A percentile compares a stretch with the other conserved stretches of the same genome.
Conservation (phyloP, 2,888 invertebrate species). For the Galerucella calmariensis region DNA sequence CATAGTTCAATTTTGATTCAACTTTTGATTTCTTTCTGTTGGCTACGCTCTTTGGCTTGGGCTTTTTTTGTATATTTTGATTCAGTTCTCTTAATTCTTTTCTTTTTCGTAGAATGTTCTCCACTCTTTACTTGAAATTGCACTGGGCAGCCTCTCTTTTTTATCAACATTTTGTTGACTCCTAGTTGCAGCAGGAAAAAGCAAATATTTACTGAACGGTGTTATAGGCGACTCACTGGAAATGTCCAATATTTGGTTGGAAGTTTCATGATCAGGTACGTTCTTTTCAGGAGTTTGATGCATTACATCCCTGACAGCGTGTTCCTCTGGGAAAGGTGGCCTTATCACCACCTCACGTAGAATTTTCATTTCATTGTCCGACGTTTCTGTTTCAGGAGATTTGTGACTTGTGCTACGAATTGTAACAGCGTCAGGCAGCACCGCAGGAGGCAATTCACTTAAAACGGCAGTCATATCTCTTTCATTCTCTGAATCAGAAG, state of each 20-base stretch:
- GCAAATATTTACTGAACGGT: too few relatives aligned
- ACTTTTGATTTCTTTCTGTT: too few relatives aligned
- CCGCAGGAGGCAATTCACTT: background rate
- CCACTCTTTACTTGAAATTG: too few relatives aligned
- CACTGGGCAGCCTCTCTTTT: too few relatives aligned
- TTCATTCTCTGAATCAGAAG: background rate
- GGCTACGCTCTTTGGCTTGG: too few relatives aligned
- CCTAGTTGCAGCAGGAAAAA: too few relatives aligned
- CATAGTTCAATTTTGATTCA: too few relatives aligned
- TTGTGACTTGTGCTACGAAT: constrained; percentile 1
- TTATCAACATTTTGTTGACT: too few relatives aligned
- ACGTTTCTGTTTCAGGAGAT: constrained; percentile 6
- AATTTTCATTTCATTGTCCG: constrained; percentile 5
- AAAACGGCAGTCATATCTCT: background rate
- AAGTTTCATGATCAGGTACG: background rate
- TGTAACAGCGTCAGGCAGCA: too few relatives aligned
- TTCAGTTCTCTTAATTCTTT: too few relatives aligned
- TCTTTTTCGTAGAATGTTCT: too few relatives aligned
- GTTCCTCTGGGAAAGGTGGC: background rate
- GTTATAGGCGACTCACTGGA: background rate
- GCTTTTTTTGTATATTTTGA: too few relatives aligned
- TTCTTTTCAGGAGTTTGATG: constrained; percentile 1
- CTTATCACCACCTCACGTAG: background rate
- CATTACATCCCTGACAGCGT: background rate
- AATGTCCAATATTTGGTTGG: constrained; percentile 1